Conservation (phyloP, 1,140 invertebrate genomes). For the Galendromus occidentalis region DNA sequence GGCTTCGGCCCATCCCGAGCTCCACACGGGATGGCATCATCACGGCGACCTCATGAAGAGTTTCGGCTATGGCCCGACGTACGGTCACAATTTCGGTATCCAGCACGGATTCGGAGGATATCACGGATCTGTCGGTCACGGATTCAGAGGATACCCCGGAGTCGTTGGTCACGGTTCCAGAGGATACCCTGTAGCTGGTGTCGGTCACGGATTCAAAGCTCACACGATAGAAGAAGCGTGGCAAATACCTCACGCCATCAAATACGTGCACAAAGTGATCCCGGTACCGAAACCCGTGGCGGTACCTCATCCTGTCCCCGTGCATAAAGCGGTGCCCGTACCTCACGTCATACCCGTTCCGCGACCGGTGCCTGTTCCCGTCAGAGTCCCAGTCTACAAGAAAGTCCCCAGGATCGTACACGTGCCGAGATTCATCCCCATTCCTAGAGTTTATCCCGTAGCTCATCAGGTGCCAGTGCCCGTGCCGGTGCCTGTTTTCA, state of each 20-base stretch:
- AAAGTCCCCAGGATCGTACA: constrained; percentile 18
- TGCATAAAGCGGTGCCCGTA: constrained; percentile 22
- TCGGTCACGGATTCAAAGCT: background rate
- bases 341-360: constrained; percentile 22
- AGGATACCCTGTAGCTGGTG: background rate
- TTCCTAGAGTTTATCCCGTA: constrained; percentile 20
- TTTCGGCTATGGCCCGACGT: background rate
- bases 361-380: constrained; percentile 21
- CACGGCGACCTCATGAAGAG: background rate
- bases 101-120: background rate
- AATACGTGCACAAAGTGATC: constrained; percentile 18
- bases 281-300: constrained; percentile 23
- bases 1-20: background rate
- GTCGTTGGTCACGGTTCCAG: background rate
- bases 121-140: background rate
- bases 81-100: background rate
- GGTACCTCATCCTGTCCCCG: constrained; percentile 22
- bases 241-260: background rate
- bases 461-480: constrained; percentile 18
- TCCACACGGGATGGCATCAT: background rate
- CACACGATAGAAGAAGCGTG: background rate
- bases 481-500: constrained; percentile 19
- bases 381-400: constrained; percentile 19
- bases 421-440: constrained; percentile 19
- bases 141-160: too few species aligned